Conservation (phyloP, 2,888 invertebrate species). For the Cynaeus angustus region DNA sequence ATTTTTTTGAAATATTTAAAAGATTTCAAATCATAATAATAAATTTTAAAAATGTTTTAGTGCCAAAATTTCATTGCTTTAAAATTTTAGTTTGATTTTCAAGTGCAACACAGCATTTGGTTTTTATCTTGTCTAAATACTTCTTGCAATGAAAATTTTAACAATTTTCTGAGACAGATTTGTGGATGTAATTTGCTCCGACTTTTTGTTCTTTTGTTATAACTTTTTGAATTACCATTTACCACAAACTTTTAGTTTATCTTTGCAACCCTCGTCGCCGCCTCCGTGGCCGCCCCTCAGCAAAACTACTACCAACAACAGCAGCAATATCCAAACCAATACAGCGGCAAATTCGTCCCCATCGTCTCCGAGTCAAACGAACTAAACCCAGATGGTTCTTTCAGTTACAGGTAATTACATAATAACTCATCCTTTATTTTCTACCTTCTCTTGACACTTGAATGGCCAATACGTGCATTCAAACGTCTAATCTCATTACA, state of each 20-base stretch:
- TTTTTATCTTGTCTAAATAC: too few species aligned
- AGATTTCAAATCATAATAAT: too few species aligned
- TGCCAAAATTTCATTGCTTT: too few species aligned
- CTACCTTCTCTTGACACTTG: slow-evolving; percentile 7
- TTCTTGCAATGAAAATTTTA: too few species aligned
- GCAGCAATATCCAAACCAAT: slow-evolving; percentile 55
- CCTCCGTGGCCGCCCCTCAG: slow-evolving; percentile 60
- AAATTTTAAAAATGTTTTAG: too few species aligned
- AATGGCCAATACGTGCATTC: slow-evolving; percentile 4
- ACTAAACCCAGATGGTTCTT: slow-evolving; percentile 76
- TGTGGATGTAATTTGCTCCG: too few species aligned
- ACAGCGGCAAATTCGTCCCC: slow-evolving; percentile 69
- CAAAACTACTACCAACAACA: slow-evolving; percentile 59
- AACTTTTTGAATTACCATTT: too few species aligned
- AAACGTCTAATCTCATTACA: slow-evolving; percentile 1
- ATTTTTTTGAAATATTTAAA: too few species aligned
- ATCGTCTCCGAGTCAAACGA: slow-evolving; percentile 75
- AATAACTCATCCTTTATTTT: neutral
- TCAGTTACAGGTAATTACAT: slow-evolving; percentile 72
- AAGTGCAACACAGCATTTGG: too few species aligned
- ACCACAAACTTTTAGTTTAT: slow-evolving; percentile 48
- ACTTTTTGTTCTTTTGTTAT: too few species aligned
- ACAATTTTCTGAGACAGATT: too few species aligned
- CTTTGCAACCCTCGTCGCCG: slow-evolving; percentile 57
- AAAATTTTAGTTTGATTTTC: too few species aligned